A percentile compares a stretch with the other conserved stretches of the same genome.
These are phyloP conservation scores for Cottoperca gobio DNA, from an alignment of 2,797 vertebrate species.

Conservation along the genomic window DNA sequence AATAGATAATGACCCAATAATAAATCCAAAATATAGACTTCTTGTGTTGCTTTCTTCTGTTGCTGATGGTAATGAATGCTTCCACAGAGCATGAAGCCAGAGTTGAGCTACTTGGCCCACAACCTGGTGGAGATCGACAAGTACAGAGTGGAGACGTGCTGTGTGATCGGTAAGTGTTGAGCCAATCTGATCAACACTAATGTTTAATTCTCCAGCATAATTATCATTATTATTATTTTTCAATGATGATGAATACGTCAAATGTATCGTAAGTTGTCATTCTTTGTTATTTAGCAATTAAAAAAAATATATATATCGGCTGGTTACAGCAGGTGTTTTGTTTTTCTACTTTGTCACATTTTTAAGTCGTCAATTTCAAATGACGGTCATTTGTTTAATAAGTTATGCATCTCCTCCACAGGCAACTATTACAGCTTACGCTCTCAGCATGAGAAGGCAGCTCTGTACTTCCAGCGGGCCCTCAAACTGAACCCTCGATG, in stretches of 20 bases:
- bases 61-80: slow-evolving; percentile 13
- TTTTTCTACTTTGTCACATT: neutral
- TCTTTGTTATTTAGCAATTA: neutral
- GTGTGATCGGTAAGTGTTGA: slow-evolving; percentile 91
- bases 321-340: neutral
- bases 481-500: slow-evolving; percentile 98
- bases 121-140: slow-evolving; percentile 99
- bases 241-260: neutral
- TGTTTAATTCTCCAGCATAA: neutral
- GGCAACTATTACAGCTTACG: slow-evolving; percentile 99
- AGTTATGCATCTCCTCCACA: slow-evolving; percentile 63
- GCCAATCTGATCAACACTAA: neutral
- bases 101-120: slow-evolving; percentile 97
- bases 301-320: neutral
- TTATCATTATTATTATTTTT: too few relatives aligned
- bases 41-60: neutral
- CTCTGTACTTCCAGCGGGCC: slow-evolving; percentile 97
- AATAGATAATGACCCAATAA: neutral
- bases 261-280: neutral
- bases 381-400: neutral
- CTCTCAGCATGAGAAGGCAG: slow-evolving; percentile 98
- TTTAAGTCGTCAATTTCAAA: neutral
- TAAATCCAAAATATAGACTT: neutral
- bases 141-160: slow-evolving; percentile 98
- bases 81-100: slow-evolving; percentile 96